Percentiles rank a stretch among this genome's conserved stretches.
These are phyloP conservation scores for Novumbra hubbsi DNA, from an alignment of 2,797 vertebrate species.

Conservation along the genomic window DNA sequence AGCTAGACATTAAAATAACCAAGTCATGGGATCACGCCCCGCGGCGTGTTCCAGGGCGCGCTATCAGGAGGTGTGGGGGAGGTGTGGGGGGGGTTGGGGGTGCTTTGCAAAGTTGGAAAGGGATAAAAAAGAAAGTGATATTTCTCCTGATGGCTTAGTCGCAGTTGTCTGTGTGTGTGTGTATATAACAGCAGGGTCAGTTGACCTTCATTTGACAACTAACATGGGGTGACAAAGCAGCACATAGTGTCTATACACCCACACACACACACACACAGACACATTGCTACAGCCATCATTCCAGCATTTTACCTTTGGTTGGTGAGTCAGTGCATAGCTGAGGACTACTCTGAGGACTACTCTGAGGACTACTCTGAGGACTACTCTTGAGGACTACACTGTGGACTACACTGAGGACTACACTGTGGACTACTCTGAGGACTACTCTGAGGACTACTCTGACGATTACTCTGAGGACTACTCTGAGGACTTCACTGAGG, in stretches of 20 bases:
- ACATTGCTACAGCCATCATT: not conserved
- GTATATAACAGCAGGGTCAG: constrained; percentile 33
- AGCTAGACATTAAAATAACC: not conserved
- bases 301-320: not conserved
- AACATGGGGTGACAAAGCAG: constrained; percentile 54
- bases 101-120: constrained; percentile 4
- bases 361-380: too few relatives aligned
- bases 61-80: not conserved
- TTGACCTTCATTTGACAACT: constrained; percentile 63
- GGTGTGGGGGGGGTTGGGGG: not conserved
- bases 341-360: too few relatives aligned
- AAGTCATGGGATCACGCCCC: not conserved
- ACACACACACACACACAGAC: constrained; percentile 18
- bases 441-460: too few relatives aligned
- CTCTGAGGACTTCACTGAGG: too few relatives aligned
- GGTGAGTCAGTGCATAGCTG: not conserved
- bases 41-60: too few relatives aligned
- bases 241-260: constrained; percentile 16
- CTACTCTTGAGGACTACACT: too few relatives aligned
- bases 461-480: too few relatives aligned
- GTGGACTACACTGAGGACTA: too few relatives aligned
- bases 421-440: too few relatives aligned
- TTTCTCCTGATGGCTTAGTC: constrained; percentile 44
- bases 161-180: not conserved
- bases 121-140: constrained; percentile 61